These are phyloP conservation scores for Mormoops blainvillei DNA, from an alignment of 2,113 vertebrate species.

Conservation along the genomic window DNA sequence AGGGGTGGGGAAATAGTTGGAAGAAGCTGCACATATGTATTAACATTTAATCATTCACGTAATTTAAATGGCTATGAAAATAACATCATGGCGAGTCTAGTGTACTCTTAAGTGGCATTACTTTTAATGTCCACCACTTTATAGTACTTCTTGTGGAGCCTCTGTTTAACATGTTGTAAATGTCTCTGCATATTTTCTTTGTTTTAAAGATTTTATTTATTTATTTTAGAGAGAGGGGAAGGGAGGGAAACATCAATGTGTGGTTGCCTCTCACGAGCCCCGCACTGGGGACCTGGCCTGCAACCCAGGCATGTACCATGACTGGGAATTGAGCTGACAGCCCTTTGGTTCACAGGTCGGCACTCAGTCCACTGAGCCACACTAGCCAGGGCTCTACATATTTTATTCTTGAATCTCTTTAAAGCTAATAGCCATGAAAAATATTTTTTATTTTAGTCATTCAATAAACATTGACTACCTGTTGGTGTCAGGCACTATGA, in stretches of 20 bases:
- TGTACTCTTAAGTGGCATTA: neutral
- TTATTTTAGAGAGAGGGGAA: too few relatives aligned
- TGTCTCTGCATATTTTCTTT: neutral
- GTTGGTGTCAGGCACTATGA: neutral
- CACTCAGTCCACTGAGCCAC: too few relatives aligned
- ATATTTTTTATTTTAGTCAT: conserved; percentile 26
- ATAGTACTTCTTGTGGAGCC: neutral
- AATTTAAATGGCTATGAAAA: neutral
- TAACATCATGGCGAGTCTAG: neutral
- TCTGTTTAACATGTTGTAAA: too few relatives aligned
- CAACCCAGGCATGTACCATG: too few relatives aligned
- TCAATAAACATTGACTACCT: neutral
- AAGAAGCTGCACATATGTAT: neutral
- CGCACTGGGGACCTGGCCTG: too few relatives aligned
- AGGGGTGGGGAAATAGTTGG: neutral
- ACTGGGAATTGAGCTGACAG: too few relatives aligned
- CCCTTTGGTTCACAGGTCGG: too few relatives aligned
- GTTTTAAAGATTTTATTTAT: too few relatives aligned
- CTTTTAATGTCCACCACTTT: neutral
- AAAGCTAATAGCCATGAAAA: conserved; percentile 14
- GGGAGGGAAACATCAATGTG: too few relatives aligned
- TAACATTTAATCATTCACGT: neutral
- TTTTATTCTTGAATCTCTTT: conserved; percentile 22
- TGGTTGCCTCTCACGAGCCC: too few relatives aligned
- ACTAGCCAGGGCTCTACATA: neutral